These are phyloP conservation scores for Phyllopteryx taeniolatus DNA, from an alignment of 2,113 vertebrate genomes.

Conservation along the genomic window DNA sequence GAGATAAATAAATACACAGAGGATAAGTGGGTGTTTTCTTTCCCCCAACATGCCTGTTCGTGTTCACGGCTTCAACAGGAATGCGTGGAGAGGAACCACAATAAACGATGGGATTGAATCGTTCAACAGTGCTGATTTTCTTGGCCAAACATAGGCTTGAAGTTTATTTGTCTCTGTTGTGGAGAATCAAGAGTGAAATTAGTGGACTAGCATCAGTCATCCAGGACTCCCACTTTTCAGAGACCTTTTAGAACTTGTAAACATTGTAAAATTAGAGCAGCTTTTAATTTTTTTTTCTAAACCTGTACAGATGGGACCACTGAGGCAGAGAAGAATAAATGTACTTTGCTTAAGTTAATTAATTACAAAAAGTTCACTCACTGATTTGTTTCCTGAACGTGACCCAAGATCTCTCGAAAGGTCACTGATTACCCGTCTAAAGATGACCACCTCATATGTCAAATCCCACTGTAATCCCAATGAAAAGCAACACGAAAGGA, in stretches of 20 bases:
- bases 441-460: conserved; percentile 51
- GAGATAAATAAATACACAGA: conserved; percentile 51
- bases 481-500: conserved; percentile 40
- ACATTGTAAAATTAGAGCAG: conserved; percentile 31
- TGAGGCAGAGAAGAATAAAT: conserved; percentile 8
- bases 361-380: conserved; percentile 20
- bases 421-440: conserved; percentile 1
- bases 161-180: conserved; percentile 69
- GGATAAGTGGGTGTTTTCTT: conserved; percentile 44
- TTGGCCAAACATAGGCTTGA: conserved; percentile 45
- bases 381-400: conserved; percentile 22
- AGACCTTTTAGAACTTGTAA: conserved; percentile 36
- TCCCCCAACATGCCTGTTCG: conserved; percentile 42
- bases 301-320: neutral
- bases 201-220: conserved; percentile 44
- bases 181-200: conserved; percentile 41
- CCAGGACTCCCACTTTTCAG: conserved; percentile 31
- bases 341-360: neutral
- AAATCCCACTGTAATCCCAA: conserved; percentile 43
- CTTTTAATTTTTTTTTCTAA: conserved; percentile 12
- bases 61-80: conserved; percentile 54
- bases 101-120: conserved; percentile 68
- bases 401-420: conserved; percentile 13
- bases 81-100: conserved; percentile 62
- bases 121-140: conserved; percentile 65